A percentile compares a stretch with the other conserved stretches of the same genome.
Evolutionary conservation across 2,113 vertebrate genomes (phyloP).

Genomic region (Vidua macroura): DNA sequence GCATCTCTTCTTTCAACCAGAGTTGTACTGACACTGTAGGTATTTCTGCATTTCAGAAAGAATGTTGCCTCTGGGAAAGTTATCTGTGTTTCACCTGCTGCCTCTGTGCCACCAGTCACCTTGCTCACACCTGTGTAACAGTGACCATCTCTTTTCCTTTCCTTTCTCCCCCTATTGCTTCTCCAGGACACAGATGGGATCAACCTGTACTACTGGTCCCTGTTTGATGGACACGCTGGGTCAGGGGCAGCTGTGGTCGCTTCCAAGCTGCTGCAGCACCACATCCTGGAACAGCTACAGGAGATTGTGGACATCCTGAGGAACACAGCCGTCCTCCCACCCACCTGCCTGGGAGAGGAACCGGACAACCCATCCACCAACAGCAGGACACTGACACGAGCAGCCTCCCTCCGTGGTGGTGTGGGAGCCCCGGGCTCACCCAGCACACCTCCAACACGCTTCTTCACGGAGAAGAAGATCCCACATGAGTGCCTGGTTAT

Average conservation of each 20-base stretch:
- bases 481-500: slow-evolving; percentile 91
- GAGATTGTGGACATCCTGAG: slow-evolving; percentile 89
- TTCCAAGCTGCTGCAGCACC: slow-evolving; percentile 88
- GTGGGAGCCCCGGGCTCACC: slow-evolving; percentile 89
- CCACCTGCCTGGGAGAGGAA: slow-evolving; percentile 91
- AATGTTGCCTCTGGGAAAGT: neutral
- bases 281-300: slow-evolving; percentile 89
- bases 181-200: slow-evolving; percentile 82
- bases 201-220: slow-evolving; percentile 90
- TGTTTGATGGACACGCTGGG: slow-evolving; percentile 96
- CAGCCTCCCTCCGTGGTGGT: slow-evolving; percentile 85
- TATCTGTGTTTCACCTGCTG: neutral
- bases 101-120: neutral
- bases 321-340: slow-evolving; percentile 77
- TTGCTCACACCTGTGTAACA: neutral
- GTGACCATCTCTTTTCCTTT: neutral
- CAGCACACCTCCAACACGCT: slow-evolving; percentile 84
- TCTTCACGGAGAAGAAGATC: slow-evolving; percentile 96
- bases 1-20: neutral
- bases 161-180: neutral
- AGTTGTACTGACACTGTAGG: neutral
- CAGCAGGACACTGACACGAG: slow-evolving; percentile 85
- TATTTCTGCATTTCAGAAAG: neutral
- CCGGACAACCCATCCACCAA: slow-evolving; percentile 70
- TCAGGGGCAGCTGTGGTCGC: slow-evolving; percentile 90